phyloP scores from a whole-genome alignment of 2,888 invertebrate species.

The Morpho helenor region DNA sequence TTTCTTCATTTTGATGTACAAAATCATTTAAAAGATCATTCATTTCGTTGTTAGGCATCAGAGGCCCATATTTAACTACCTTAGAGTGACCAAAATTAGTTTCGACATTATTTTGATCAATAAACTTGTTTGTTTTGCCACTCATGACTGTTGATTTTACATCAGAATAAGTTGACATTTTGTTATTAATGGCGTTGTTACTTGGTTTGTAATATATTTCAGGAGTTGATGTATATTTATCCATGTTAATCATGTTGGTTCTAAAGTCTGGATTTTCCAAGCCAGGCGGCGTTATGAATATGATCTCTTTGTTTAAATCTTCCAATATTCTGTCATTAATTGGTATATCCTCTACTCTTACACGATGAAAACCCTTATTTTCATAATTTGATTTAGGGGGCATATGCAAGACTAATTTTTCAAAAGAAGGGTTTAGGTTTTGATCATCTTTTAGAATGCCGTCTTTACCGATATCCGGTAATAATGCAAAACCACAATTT shows the following conservation, averaged over 20 bases:
- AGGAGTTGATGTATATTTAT: conserved; percentile 2
- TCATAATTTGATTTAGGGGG: conserved; percentile 8
- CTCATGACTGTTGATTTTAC: conserved; percentile 13
- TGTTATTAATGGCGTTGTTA: conserved; percentile 8
- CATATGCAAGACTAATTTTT: not conserved
- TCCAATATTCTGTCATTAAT: conserved; percentile 10
- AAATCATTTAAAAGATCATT: not conserved
- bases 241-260: conserved; percentile 46
- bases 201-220: conserved; percentile 6
- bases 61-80: conserved; percentile 49
- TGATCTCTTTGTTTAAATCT: conserved; percentile 27
- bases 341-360: conserved; percentile 17
- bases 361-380: conserved; percentile 15
- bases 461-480: too few relatives aligned
- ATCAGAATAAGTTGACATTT: conserved; percentile 13
- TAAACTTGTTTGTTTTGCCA: conserved; percentile 15
- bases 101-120: conserved; percentile 35
- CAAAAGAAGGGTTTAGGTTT: conserved; percentile 4
- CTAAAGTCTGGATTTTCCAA: conserved; percentile 52
- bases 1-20: not conserved
- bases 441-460: conserved; percentile 17
- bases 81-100: conserved; percentile 57
- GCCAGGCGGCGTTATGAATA: conserved; percentile 43
- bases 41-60: not conserved
- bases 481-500: too few relatives aligned